Evolutionary conservation across 2,888 invertebrate species (phyloP).

Genomic region (Ophion slaviceki): DNA sequence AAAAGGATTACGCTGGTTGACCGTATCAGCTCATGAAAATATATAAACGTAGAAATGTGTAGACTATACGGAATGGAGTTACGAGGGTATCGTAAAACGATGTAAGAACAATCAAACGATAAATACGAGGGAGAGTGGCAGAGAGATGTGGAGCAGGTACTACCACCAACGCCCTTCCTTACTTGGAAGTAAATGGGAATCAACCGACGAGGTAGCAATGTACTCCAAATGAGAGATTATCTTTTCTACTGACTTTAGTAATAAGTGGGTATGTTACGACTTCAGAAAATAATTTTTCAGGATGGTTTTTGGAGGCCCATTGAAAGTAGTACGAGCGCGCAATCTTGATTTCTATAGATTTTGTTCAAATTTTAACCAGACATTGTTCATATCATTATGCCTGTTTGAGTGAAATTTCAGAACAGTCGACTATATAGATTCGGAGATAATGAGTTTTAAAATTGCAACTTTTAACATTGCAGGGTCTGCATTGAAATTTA

Average conservation of each 20-base stretch:
- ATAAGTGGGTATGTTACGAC: too few relatives aligned
- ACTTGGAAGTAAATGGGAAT: background rate
- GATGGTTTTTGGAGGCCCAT: too few relatives aligned
- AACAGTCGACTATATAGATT: too few relatives aligned
- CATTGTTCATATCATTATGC: too few relatives aligned
- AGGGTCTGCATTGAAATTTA: too few relatives aligned
- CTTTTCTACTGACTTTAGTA: background rate
- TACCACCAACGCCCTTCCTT: background rate
- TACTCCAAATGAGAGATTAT: background rate
- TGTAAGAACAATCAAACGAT: constrained; percentile 39
- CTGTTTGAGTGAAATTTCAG: too few relatives aligned
- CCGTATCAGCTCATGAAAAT: constrained; percentile 29
- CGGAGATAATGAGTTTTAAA: too few relatives aligned
- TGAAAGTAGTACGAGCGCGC: too few relatives aligned
- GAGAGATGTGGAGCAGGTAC: background rate
- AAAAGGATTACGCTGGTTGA: constrained; percentile 18
- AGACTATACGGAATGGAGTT: constrained; percentile 1
- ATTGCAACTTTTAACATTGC: too few relatives aligned
- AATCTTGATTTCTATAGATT: too few relatives aligned
- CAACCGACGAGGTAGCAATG: background rate
- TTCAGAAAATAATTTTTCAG: too few relatives aligned
- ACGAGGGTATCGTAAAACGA: constrained; percentile 42
- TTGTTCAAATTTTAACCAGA: too few relatives aligned
- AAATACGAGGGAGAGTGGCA: background rate
- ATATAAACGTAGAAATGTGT: constrained; percentile 30